Evolutionary conservation across 2,888 invertebrate genomes (phyloP).

Genomic region (Mythimna loreyi): DNA sequence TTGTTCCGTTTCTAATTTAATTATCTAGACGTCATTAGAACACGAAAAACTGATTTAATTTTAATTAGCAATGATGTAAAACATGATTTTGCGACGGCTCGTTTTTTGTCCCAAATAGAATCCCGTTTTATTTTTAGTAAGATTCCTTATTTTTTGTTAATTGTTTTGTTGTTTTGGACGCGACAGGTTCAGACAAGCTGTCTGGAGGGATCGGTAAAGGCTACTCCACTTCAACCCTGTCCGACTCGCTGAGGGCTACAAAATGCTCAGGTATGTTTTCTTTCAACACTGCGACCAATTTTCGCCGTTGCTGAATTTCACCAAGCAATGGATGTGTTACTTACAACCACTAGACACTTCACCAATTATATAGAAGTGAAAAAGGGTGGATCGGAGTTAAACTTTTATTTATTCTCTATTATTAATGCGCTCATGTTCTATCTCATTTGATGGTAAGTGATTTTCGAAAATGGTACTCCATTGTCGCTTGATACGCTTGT

Average conservation of each 20-base stretch:
- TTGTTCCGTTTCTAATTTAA: no score
- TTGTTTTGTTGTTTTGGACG: slow-evolving; percentile 53
- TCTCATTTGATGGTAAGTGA: no score
- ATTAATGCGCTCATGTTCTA: no score
- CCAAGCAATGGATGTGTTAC: no score
- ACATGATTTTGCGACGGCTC: neutral
- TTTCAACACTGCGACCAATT: neutral
- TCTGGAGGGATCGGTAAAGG: slow-evolving; percentile 83
- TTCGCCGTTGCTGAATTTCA: neutral
- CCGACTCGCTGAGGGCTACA: slow-evolving; percentile 85
- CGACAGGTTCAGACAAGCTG: slow-evolving; percentile 85
- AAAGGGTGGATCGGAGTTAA: no score
- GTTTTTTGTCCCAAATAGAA: slow-evolving; percentile 3
- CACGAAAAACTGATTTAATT: neutral
- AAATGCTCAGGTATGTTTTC: slow-evolving; percentile 85
- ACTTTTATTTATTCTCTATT: no score
- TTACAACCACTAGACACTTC: no score
- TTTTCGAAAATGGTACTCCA: no score
- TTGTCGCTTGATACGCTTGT: no score
- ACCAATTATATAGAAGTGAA: no score
- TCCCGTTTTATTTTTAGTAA: slow-evolving; percentile 26
- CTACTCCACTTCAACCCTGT: slow-evolving; percentile 84
- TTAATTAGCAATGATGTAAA: no score
- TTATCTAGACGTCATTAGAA: neutral
- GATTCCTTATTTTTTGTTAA: slow-evolving; percentile 46